Evolutionary conservation across 2,113 vertebrate species (phyloP).

Genomic region (Osmerus mordax): DNA sequence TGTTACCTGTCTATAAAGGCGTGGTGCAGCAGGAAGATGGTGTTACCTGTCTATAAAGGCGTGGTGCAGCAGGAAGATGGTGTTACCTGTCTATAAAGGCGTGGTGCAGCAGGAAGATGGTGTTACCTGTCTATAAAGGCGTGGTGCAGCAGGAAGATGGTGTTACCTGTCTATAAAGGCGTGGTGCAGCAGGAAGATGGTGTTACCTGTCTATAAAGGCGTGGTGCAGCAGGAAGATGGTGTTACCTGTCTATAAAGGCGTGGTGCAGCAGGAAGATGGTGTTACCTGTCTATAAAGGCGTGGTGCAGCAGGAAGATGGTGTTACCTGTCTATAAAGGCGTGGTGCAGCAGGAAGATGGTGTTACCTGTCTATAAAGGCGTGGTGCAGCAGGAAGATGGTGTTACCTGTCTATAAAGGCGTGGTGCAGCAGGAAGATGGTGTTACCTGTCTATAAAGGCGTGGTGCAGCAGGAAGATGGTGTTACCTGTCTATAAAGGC

Average conservation of each 20-base stretch:
- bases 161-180: conserved; percentile 93
- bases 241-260: conserved; percentile 93
- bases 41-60: conserved; percentile 93
- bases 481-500: conserved; percentile 93
- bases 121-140: conserved; percentile 93
- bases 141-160: conserved; percentile 91
- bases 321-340: conserved; percentile 93
- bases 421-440: conserved; percentile 91
- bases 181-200: conserved; percentile 91
- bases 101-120: conserved; percentile 91
- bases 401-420: conserved; percentile 93
- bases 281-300: conserved; percentile 93
- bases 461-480: conserved; percentile 91
- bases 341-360: conserved; percentile 91
- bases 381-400: conserved; percentile 91
- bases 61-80: conserved; percentile 91
- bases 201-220: conserved; percentile 93
- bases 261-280: conserved; percentile 91
- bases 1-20: conserved; percentile 93
- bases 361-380: conserved; percentile 93
- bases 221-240: conserved; percentile 91
- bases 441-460: conserved; percentile 93
- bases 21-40: conserved; percentile 91
- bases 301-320: conserved; percentile 91
- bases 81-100: conserved; percentile 93